A percentile compares a stretch with the other conserved stretches of the same genome.
These are phyloP conservation scores for Drosophila tanythrix DNA, from an alignment of 2,888 invertebrate species.

Conservation along the genomic window DNA sequence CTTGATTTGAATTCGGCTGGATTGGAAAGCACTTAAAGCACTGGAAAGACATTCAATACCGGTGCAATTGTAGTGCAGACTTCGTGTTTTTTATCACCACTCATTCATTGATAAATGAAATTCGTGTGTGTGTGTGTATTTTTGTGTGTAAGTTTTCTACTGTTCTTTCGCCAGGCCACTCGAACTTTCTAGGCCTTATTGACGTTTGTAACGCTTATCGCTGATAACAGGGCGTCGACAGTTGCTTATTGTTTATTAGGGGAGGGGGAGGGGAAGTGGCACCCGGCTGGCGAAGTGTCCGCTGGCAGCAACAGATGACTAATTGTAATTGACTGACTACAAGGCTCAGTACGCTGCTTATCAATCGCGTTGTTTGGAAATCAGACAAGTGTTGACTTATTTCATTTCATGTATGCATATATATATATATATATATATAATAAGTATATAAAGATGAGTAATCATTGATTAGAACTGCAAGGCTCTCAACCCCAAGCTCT, in stretches of 20 bases:
- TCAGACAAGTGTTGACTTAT: slow-evolving; percentile 71
- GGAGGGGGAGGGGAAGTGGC: background rate
- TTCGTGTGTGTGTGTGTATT: background rate
- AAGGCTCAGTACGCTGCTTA: slow-evolving; percentile 55
- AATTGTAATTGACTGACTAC: slow-evolving; percentile 40
- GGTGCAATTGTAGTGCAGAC: slow-evolving; percentile 14
- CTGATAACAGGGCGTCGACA: slow-evolving; percentile 36
- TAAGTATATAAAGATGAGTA: slow-evolving; percentile 45
- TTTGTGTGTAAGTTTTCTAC: slow-evolving; percentile 28
- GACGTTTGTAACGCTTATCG: slow-evolving; percentile 41
- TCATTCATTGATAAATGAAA: slow-evolving; percentile 65
- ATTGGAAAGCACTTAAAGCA: background rate
- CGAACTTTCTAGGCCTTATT: slow-evolving; percentile 45
- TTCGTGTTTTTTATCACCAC: slow-evolving; percentile 48
- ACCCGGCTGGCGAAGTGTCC: slow-evolving; percentile 40
- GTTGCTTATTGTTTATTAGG: background rate
- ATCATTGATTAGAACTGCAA: slow-evolving; percentile 72
- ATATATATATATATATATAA: background rate
- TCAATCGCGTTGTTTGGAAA: slow-evolving; percentile 71
- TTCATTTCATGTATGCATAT: slow-evolving; percentile 9
- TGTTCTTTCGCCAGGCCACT: slow-evolving; percentile 20
- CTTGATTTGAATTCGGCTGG: slow-evolving; percentile 53
- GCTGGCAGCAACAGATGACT: slow-evolving; percentile 48
- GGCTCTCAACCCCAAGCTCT: slow-evolving; percentile 20
- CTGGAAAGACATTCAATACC: background rate